A percentile compares a stretch with the other conserved stretches of the same genome.
Evolutionary conservation across 2,113 vertebrate genomes (phyloP).

Genomic region (Sinocyclocheilus maitianheensis): DNA sequence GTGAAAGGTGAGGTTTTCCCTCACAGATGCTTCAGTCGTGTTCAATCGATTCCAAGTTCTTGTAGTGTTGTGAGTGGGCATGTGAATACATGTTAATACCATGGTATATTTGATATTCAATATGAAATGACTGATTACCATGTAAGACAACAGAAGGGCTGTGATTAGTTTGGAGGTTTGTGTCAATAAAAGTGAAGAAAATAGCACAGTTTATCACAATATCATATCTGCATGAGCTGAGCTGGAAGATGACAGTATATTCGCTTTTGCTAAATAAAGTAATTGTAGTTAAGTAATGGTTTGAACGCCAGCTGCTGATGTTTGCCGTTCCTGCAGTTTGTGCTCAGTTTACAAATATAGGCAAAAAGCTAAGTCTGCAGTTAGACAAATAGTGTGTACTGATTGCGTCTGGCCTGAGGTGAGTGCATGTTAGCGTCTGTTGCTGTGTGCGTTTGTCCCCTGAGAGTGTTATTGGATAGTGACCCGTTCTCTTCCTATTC

Average conservation of each 20-base stretch:
- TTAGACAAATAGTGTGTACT: constrained; percentile 20
- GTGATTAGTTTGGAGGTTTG: background rate
- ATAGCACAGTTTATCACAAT: background rate
- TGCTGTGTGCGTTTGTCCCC: background rate
- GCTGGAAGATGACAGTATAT: background rate
- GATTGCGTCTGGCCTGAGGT: constrained; percentile 2
- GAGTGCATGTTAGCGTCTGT: background rate
- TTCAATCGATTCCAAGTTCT: constrained; percentile 39
- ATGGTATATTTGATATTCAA: background rate
- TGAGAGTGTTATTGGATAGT: constrained; percentile 17
- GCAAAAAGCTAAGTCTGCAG: background rate
- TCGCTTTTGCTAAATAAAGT: constrained; percentile 4
- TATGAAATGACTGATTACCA: background rate
- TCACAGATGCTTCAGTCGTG: constrained; percentile 43
- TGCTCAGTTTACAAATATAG: background rate
- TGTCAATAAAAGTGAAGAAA: background rate
- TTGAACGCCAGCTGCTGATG: background rate
- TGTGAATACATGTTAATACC: background rate
- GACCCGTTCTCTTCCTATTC: background rate
- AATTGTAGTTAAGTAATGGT: background rate
- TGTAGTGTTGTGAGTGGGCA: background rate
- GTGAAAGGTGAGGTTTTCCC: constrained; percentile 49
- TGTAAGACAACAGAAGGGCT: background rate
- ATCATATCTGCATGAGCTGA: constrained; percentile 4
- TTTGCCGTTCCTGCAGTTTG: background rate